Conservation (phyloP, 2,888 invertebrate species). For the Gasteruption jaculator region DNA sequence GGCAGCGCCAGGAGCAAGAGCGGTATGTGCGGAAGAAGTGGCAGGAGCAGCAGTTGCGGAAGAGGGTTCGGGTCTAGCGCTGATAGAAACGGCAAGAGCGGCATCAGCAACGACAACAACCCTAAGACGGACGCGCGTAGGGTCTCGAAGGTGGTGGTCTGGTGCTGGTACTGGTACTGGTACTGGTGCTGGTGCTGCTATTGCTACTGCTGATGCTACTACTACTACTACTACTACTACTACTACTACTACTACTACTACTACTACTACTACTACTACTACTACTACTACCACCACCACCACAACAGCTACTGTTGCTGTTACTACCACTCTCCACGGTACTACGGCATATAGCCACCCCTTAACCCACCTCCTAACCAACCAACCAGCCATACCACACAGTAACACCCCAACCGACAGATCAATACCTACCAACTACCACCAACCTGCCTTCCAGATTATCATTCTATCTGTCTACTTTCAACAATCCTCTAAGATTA, state of each 20-base stretch:
- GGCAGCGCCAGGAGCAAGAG: too few relatives aligned
- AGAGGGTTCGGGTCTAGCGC: too few relatives aligned
- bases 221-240: too few relatives aligned
- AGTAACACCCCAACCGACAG: slow-evolving; percentile 46
- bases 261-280: slow-evolving; percentile 8
- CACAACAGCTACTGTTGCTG: slow-evolving; percentile 20
- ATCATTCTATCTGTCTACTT: slow-evolving; percentile 46
- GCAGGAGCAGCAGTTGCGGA: too few relatives aligned
- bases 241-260: slow-evolving; percentile 1
- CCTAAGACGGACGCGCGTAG: too few relatives aligned
- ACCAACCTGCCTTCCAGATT: slow-evolving; percentile 46
- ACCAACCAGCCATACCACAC: slow-evolving; percentile 43
- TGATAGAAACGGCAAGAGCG: too few relatives aligned
- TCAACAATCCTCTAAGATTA: slow-evolving; percentile 32
- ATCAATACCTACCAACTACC: slow-evolving; percentile 47
- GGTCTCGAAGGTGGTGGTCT: too few relatives aligned
- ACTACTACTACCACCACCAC: slow-evolving; percentile 6
- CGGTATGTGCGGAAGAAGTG: too few relatives aligned
- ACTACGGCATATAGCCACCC: slow-evolving; percentile 21
- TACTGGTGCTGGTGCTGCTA: too few relatives aligned
- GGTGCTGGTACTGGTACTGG: too few relatives aligned
- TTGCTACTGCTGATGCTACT: too few relatives aligned
- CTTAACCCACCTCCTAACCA: slow-evolving; percentile 34
- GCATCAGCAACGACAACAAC: too few relatives aligned
- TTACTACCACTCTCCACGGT: slow-evolving; percentile 27